phyloP scores from a whole-genome alignment of 2,888 invertebrate species.

The Alcis repandata region DNA sequence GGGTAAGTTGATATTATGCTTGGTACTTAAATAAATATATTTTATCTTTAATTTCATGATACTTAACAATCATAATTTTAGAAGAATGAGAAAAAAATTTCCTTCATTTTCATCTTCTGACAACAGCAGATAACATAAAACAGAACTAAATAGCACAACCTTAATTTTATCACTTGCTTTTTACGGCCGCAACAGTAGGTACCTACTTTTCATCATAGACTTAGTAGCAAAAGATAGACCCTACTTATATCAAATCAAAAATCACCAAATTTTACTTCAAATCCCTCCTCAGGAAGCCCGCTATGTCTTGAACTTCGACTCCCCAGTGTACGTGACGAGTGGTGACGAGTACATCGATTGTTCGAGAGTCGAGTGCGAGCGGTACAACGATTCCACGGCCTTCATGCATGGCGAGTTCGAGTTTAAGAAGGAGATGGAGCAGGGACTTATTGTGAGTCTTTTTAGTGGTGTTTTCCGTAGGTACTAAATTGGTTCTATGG shows the following conservation, averaged over 20 bases:
- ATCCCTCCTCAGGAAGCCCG: constrained; percentile 40
- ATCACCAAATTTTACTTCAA: no score
- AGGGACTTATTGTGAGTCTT: constrained; percentile 60
- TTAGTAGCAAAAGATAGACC: no score
- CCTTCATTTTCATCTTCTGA: no score
- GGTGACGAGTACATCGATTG: constrained; percentile 55
- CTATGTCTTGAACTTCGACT: constrained; percentile 63
- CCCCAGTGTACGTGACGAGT: constrained; percentile 61
- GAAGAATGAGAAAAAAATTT: no score
- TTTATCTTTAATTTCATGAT: not conserved
- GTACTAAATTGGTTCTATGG: no score
- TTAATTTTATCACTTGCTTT: no score
- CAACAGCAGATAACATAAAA: no score
- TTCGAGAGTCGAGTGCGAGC: constrained; percentile 51
- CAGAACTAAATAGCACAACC: no score
- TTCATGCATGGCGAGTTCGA: constrained; percentile 57
- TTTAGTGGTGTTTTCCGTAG: no score
- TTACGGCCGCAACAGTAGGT: no score
- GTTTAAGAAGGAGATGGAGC: constrained; percentile 50
- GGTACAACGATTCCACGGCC: constrained; percentile 61
- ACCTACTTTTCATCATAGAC: no score
- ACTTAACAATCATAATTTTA: not conserved
- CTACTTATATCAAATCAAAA: no score
- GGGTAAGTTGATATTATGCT: not conserved
- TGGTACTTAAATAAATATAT: not conserved